Evolutionary conservation across 2,113 vertebrate genomes (phyloP).

Genomic region (Eulacestoma nigropectus): DNA sequence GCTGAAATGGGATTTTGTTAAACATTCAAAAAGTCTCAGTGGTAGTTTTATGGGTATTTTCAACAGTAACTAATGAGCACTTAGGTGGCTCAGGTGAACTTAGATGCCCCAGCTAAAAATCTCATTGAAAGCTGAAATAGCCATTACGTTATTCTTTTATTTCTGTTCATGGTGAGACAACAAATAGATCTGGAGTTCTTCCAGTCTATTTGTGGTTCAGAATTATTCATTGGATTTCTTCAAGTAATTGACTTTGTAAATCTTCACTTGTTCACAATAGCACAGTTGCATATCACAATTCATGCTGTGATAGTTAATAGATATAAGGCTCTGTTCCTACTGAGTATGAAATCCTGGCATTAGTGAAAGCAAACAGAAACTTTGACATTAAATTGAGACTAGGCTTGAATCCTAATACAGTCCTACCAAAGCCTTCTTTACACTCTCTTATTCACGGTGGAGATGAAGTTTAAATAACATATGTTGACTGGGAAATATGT

Average conservation of each 20-base stretch:
- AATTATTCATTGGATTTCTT: neutral
- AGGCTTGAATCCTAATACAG: neutral
- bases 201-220: neutral
- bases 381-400: neutral
- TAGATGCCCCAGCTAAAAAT: neutral
- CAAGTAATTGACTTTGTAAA: neutral
- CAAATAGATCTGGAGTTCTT: slow-evolving; percentile 5
- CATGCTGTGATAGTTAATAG: slow-evolving; percentile 7
- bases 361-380: neutral
- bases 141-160: neutral
- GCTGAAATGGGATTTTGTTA: neutral
- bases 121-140: neutral
- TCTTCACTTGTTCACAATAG: neutral
- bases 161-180: neutral
- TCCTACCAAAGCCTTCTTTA: neutral
- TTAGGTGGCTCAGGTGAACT: neutral
- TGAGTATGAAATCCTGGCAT: neutral
- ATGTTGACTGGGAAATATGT: neutral
- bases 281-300: neutral
- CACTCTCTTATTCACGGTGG: neutral
- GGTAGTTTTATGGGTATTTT: neutral
- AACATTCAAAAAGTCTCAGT: neutral
- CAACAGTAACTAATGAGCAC: neutral
- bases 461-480: neutral
- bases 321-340: neutral